A percentile compares a stretch with the other conserved stretches of the same genome.
phyloP scores from a whole-genome alignment of 2,888 invertebrate species.

The Catocala fraxini region DNA sequence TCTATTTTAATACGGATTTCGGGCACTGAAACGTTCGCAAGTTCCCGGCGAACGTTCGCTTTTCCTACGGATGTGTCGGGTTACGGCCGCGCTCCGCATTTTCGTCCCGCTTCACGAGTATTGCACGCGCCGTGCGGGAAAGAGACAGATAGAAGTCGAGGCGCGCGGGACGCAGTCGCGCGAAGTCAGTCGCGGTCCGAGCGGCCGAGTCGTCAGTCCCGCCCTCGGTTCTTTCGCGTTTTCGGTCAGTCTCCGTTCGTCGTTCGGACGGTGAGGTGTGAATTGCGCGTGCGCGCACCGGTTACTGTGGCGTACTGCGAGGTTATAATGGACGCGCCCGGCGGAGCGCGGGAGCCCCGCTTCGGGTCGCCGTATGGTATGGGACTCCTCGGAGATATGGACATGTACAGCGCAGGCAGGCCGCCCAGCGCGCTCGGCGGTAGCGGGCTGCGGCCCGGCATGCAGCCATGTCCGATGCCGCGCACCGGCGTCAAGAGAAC shows the following conservation, averaged over 20 bases:
- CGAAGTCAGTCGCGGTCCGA: constrained; percentile 88
- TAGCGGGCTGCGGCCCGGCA: constrained; percentile 80
- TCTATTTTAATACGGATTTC: constrained; percentile 86
- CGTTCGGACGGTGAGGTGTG: constrained; percentile 85
- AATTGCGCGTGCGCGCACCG: constrained; percentile 84
- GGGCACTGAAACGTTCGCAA: constrained; percentile 83
- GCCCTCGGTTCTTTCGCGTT: constrained; percentile 85
- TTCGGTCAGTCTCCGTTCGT: constrained; percentile 86
- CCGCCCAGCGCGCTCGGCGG: constrained; percentile 88
- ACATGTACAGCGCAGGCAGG: constrained; percentile 91
- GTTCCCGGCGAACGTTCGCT: constrained; percentile 76
- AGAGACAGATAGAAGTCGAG: constrained; percentile 81
- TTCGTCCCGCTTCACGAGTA: constrained; percentile 69
- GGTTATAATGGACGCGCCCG: constrained; percentile 94
- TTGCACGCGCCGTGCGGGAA: constrained; percentile 55
- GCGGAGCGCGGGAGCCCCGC: constrained; percentile 96
- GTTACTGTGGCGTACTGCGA: constrained; percentile 89
- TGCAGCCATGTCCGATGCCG: constrained; percentile 89
- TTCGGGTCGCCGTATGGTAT: constrained; percentile 96
- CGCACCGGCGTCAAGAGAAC: constrained; percentile 89
- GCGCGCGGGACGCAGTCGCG: constrained; percentile 77
- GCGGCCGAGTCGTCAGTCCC: constrained; percentile 88
- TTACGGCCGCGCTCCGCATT: constrained; percentile 70
- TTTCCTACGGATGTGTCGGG: constrained; percentile 86
- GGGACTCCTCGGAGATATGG: constrained; percentile 94